These are phyloP conservation scores for Tiliqua scincoides DNA, from an alignment of 2,113 vertebrate genomes.

Conservation along the genomic window DNA sequence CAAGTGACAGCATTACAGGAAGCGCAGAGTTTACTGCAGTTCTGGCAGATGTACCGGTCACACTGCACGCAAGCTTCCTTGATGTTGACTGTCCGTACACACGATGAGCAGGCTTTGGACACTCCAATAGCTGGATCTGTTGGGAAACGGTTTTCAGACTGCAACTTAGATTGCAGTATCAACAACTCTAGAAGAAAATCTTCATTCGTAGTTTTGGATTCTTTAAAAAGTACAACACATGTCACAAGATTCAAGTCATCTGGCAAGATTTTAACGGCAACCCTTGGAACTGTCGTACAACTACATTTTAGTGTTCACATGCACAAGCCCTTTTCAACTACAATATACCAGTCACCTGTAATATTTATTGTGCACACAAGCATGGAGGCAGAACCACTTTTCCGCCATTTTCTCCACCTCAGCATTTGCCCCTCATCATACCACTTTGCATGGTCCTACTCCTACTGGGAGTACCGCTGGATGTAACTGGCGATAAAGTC, in stretches of 20 bases:
- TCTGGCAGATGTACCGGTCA: conserved; percentile 68
- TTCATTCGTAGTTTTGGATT: not conserved
- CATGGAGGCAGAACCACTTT: not conserved
- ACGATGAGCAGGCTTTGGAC: conserved; percentile 72
- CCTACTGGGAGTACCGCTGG: no score
- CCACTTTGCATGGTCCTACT: no score
- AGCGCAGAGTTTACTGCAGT: conserved; percentile 73
- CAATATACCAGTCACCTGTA: not conserved
- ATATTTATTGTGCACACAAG: no score
- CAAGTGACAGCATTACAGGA: conserved; percentile 66
- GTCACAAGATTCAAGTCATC: not conserved
- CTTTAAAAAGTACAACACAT: not conserved
- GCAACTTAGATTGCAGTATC: not conserved
- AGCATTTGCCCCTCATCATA: no score
- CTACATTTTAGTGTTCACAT: not conserved
- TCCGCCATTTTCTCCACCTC: not conserved
- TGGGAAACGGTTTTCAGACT: not conserved
- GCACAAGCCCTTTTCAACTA: not conserved
- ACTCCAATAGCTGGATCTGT: conserved; percentile 36
- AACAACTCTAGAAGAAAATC: not conserved
- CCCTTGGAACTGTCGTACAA: not conserved
- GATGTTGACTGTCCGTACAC: conserved; percentile 65
- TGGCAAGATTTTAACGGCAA: not conserved
- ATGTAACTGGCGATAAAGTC: no score
- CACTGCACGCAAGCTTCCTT: conserved; percentile 72